Base-by-base conservation (phyloP, 1,140 invertebrate species). In the Thaumatotibia leucotreta region DNA sequence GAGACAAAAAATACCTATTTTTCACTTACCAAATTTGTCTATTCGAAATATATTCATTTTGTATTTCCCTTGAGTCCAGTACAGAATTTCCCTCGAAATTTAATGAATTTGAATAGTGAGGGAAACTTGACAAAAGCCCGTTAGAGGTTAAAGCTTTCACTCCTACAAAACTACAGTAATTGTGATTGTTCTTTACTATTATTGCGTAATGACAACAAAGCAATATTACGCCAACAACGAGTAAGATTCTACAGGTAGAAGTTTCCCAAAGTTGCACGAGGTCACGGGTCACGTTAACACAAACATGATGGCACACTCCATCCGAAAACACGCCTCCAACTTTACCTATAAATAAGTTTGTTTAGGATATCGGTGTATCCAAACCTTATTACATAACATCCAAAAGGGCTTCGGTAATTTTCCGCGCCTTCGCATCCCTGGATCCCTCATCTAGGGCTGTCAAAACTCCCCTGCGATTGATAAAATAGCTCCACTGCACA, bases 381-480 rank as follows among this genome's bases (percentile, higher is more conserved):
- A 45, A 11, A n/a, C 35, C 3, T 14, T 45, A 39, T 45, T 45
- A 45, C 39, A 45, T 20, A 45, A 45, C 17, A 45, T 14, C 10
- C 45, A 17, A 45, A 27, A 58, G 23, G 14, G 39, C 52, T 68
- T 63, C 63, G 50, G 58, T 69, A 78, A 83, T 82, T 82, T 81
- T 80, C 80, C 80, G 63, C 72, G 22, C 49, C 22, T 65, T 39
- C 54, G 50, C 64, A 50, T 68, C 35, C 64, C 23, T 66, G 17
- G 39, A 45, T 45, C 39, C 39, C 68, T 69, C n/a, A n/a, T n/a
- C 64, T 63, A 79, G 81, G 76, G 72, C 79, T 83, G 77, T 85
- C 83, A 82, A 82, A 85, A 83, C 76, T 80, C 84, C 83, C 82
- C 80, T 70, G 67, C 75, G 79, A 84, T 88, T 90, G 88, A 88